phyloP scores from a whole-genome alignment of 2,797 vertebrate genomes.

The Furcifer pardalis region DNA sequence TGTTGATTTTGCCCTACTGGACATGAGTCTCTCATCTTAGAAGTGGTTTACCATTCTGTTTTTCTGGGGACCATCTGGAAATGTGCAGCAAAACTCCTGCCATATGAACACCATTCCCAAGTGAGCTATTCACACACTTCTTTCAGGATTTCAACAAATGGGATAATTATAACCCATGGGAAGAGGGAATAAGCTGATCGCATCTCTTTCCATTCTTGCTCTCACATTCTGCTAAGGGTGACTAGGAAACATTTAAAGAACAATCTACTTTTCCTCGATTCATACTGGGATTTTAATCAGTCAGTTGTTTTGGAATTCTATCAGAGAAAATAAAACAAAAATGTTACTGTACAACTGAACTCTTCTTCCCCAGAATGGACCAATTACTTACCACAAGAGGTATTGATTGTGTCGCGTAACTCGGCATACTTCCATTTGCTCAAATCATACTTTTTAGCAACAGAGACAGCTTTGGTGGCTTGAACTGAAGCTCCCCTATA shows the following conservation, averaged over 20 bases:
- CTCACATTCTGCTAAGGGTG: background rate
- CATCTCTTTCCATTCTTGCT: no score
- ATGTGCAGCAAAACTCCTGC: no score
- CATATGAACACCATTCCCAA: no score
- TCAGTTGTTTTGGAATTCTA: background rate
- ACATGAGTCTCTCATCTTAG: no score
- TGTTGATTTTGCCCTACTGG: no score
- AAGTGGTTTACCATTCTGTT: no score
- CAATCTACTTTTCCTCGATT: background rate
- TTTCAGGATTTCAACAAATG: no score
- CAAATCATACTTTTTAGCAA: slow-evolving; percentile 93
- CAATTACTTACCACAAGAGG: slow-evolving; percentile 91
- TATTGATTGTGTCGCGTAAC: slow-evolving; percentile 97
- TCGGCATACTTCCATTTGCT: slow-evolving; percentile 99
- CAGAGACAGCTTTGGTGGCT: slow-evolving; percentile 92
- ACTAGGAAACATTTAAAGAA: background rate
- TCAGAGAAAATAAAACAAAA: background rate
- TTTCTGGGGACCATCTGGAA: no score
- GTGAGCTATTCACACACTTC: no score
- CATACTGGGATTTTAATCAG: background rate
- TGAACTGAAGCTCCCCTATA: slow-evolving; percentile 91
- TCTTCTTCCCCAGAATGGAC: background rate
- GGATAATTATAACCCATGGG: no score
- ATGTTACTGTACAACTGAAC: background rate
- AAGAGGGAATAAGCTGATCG: no score